phyloP scores from a whole-genome alignment of 1,140 invertebrate species.

The Eupristina koningsbergeri region DNA sequence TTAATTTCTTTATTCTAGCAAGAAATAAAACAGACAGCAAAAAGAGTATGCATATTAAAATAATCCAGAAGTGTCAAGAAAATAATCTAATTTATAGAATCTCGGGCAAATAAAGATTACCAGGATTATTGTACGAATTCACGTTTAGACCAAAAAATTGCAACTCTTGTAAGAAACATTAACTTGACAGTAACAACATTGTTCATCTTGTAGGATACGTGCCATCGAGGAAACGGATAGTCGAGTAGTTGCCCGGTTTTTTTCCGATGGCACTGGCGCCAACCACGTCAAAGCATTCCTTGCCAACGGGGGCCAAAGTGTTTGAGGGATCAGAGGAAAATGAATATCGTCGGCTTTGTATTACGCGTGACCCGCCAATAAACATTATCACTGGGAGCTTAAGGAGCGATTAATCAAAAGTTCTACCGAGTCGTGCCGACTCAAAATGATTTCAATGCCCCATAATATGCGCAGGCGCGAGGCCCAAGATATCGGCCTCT shows the following conservation, averaged over 20 bases:
- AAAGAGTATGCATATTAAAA: no score
- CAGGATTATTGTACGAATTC: not conserved
- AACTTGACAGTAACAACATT: not conserved
- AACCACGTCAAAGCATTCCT: not conserved
- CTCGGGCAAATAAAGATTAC: not conserved
- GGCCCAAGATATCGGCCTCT: not conserved
- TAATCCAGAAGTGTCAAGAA: no score
- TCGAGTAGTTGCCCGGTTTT: not conserved
- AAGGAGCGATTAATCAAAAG: slow-evolving; percentile 19
- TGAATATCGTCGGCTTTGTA: not conserved
- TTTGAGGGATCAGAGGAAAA: not conserved
- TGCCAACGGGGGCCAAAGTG: not conserved
- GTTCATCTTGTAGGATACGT: not conserved
- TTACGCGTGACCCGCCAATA: not conserved
- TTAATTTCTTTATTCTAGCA: no score
- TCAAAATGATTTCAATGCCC: not conserved
- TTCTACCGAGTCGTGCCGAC: no score
- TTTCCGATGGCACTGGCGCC: not conserved
- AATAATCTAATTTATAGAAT: no score
- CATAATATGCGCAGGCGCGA: not conserved
- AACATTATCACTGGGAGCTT: not conserved
- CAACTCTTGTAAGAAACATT: not conserved
- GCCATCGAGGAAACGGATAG: not conserved
- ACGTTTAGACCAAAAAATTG: not conserved
- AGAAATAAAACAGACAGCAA: no score